These are phyloP conservation scores for Drosophila neotestacea DNA, from an alignment of 2,888 invertebrate species.

Conservation along the genomic window DNA sequence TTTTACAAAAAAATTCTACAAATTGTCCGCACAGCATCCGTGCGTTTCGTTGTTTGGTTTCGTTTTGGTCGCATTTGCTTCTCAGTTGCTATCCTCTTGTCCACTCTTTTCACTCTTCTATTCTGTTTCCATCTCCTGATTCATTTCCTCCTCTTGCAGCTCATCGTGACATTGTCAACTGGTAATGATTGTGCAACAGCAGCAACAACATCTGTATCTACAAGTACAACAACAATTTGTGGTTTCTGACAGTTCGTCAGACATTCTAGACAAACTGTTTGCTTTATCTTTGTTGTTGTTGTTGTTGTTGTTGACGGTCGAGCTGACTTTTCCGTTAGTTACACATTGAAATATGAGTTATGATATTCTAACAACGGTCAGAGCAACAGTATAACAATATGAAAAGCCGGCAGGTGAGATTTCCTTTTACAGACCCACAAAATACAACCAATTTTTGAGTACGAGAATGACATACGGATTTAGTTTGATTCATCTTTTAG, in stretches of 20 bases:
- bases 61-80: slow-evolving; percentile 13
- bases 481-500: not conserved
- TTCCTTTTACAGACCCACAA: slow-evolving; percentile 5
- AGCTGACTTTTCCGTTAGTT: slow-evolving; percentile 24
- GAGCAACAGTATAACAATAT: slow-evolving; percentile 8
- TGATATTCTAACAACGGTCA: slow-evolving; percentile 25
- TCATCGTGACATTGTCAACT: slow-evolving; percentile 37
- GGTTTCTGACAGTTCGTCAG: slow-evolving; percentile 72
- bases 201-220: slow-evolving; percentile 16
- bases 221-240: slow-evolving; percentile 55
- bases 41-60: slow-evolving; percentile 23
- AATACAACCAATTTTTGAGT: not conserved
- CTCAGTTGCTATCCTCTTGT: not conserved
- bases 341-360: slow-evolving; percentile 27
- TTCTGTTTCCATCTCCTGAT: not conserved
- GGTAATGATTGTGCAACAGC: slow-evolving; percentile 51
- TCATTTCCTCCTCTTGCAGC: slow-evolving; percentile 3
- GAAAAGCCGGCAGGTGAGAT: slow-evolving; percentile 37
- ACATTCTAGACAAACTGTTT: slow-evolving; percentile 63
- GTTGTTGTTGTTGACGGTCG: slow-evolving; percentile 25
- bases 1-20: slow-evolving; percentile 53
- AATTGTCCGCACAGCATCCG: slow-evolving; percentile 61
- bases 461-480: not conserved
- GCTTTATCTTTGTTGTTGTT: slow-evolving; percentile 42
- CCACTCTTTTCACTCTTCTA: not conserved